Conservation (phyloP, 2,113 vertebrate species). For the Thalassoma bifasciatum region DNA sequence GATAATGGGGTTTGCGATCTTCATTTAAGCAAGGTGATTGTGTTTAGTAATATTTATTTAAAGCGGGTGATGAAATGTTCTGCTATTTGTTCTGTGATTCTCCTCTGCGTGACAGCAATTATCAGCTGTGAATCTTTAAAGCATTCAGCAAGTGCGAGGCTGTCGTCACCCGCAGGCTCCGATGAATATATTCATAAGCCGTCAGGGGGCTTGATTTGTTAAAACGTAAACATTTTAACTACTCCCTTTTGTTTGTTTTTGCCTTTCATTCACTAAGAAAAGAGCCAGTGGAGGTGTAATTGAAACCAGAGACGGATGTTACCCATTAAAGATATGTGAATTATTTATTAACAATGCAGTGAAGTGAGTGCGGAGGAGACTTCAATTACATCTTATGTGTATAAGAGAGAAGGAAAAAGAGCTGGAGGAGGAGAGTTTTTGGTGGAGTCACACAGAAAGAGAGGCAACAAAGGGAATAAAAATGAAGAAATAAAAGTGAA, state of each 20-base stretch:
- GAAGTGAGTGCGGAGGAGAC: constrained; percentile 47
- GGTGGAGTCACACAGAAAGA: neutral
- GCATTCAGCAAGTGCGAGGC: constrained; percentile 18
- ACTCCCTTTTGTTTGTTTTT: constrained; percentile 46
- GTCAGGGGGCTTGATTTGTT: constrained; percentile 24
- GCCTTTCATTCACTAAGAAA: constrained; percentile 26
- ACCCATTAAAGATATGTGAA: constrained; percentile 42
- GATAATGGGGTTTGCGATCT: constrained; percentile 37
- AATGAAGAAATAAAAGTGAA: constrained; percentile 40
- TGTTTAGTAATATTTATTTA: constrained; percentile 28
- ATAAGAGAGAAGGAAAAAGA: neutral
- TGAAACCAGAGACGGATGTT: constrained; percentile 49
- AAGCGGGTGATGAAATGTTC: constrained; percentile 13
- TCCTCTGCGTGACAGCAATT: constrained; percentile 18
- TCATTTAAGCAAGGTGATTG: constrained; percentile 32
- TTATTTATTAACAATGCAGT: constrained; percentile 57
- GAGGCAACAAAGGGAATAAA: constrained; percentile 53
- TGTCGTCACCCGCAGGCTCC: constrained; percentile 23
- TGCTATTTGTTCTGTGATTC: constrained; percentile 15
- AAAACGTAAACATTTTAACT: constrained; percentile 54
- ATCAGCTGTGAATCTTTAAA: constrained; percentile 41
- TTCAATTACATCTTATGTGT: constrained; percentile 53
- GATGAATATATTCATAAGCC: constrained; percentile 35
- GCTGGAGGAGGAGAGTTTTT: neutral
- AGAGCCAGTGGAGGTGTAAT: constrained; percentile 36